These are phyloP conservation scores for Tethya wilhelma DNA, from an alignment of 37 sponge, comb jelly and placozoan species.

Conservation along the genomic window DNA sequence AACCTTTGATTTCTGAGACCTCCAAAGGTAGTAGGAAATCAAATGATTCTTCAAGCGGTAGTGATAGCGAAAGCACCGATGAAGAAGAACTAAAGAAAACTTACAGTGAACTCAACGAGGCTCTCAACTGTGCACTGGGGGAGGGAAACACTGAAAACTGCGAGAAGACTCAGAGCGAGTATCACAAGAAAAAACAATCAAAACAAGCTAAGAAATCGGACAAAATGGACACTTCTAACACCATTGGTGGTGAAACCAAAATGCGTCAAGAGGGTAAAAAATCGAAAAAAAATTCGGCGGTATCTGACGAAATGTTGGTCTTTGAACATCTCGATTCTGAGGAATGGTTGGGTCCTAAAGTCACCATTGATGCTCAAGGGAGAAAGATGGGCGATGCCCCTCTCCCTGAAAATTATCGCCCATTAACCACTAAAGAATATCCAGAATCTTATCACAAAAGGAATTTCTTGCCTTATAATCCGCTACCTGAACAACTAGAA, in stretches of 20 bases:
- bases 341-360: not conserved
- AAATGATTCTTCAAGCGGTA: too few relatives aligned
- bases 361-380: not conserved
- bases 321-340: not conserved
- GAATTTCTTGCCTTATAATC: conserved; percentile 58
- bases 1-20: too few relatives aligned
- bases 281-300: not conserved
- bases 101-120: not conserved
- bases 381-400: not conserved
- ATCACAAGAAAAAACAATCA: not conserved
- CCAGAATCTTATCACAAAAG: conserved; percentile 13
- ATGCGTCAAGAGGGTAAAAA: not conserved
- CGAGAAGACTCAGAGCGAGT: not conserved
- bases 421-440: conserved; percentile 2
- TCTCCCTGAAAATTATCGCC: not conserved
- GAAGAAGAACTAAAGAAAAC: too few relatives aligned
- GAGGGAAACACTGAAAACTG: conserved; percentile 2
- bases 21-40: too few relatives aligned
- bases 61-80: too few relatives aligned
- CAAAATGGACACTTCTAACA: not conserved
- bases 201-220: not conserved
- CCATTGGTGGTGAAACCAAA: too few relatives aligned
- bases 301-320: not conserved
- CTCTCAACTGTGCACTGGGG: not conserved
- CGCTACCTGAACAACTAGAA: conserved; percentile 52